Conservation (phyloP, 64 coral and sea anemone species). For the Montipora cactus region DNA sequence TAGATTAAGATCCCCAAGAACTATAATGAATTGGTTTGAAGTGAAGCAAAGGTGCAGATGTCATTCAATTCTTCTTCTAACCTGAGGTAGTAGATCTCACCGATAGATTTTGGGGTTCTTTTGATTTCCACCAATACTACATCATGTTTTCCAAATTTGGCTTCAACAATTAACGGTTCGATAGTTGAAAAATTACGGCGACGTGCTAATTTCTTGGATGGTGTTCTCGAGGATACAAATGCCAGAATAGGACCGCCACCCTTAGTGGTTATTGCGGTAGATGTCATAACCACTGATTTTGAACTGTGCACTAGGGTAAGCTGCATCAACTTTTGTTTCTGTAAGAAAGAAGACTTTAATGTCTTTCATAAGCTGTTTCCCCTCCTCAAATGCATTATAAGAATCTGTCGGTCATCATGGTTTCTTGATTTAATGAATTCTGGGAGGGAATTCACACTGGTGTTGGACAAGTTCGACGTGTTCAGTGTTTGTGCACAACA, state of each 20-base stretch:
- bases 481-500: too few relatives aligned
- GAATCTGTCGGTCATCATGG: background rate
- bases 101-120: background rate
- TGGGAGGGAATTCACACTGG: background rate
- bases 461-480: too few relatives aligned
- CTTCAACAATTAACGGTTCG: background rate
- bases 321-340: conserved; percentile 29
- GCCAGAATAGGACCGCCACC: conserved; percentile 48
- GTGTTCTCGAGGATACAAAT: conserved; percentile 25
- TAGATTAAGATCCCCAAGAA: conserved; percentile 36
- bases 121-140: background rate
- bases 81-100: conserved; percentile 1
- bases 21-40: conserved; percentile 7
- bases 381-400: conserved; percentile 49
- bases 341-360: conserved; percentile 46
- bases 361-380: background rate
- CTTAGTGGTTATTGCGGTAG: conserved; percentile 26
- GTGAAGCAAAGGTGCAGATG: background rate
- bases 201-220: conserved; percentile 32
- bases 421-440: conserved; percentile 10
- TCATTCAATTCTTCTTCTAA: conserved; percentile 1
- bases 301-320: conserved; percentile 47
- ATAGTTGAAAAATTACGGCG: background rate
- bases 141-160: conserved; percentile 31
- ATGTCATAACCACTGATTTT: conserved; percentile 17